These are phyloP conservation scores for Neomorphus geoffroyi DNA, from an alignment of 2,797 vertebrate species.

Conservation along the genomic window DNA sequence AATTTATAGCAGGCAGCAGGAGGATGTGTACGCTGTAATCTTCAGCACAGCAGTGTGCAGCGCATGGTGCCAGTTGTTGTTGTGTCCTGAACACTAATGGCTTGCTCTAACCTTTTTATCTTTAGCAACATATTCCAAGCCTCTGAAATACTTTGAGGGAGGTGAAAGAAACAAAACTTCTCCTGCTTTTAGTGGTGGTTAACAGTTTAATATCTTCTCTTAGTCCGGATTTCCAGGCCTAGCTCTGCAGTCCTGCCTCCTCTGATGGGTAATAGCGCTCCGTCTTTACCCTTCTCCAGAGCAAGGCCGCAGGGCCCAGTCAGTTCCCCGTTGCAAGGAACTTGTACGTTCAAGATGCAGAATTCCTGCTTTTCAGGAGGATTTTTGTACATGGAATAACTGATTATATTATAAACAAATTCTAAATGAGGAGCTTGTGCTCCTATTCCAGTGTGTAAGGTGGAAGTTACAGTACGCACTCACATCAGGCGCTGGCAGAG, in stretches of 20 bases:
- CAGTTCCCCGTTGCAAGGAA: background rate
- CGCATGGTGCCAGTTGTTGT: background rate
- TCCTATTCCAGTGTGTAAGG: background rate
- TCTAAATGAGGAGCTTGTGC: background rate
- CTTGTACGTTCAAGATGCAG: too few species aligned
- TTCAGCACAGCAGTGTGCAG: background rate
- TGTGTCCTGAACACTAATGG: background rate
- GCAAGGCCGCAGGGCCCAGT: too few species aligned
- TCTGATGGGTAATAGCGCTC: background rate
- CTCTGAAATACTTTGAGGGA: background rate
- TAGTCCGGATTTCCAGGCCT: background rate
- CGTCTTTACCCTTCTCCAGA: background rate
- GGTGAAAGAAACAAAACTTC: background rate
- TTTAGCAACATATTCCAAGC: background rate
- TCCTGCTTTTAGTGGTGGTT: background rate
- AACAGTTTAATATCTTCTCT: background rate
- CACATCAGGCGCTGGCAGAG: rapidly evolving
- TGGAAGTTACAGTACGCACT: rapidly evolving
- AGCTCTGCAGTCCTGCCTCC: background rate
- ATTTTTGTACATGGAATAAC: background rate
- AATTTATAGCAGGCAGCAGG: background rate
- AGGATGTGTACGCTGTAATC: background rate
- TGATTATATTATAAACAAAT: background rate
- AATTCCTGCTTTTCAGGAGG: background rate
- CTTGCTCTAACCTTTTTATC: background rate